Evolutionary conservation across 2,888 invertebrate species (phyloP).

Genomic region (Gastrophysa polygoni): DNA sequence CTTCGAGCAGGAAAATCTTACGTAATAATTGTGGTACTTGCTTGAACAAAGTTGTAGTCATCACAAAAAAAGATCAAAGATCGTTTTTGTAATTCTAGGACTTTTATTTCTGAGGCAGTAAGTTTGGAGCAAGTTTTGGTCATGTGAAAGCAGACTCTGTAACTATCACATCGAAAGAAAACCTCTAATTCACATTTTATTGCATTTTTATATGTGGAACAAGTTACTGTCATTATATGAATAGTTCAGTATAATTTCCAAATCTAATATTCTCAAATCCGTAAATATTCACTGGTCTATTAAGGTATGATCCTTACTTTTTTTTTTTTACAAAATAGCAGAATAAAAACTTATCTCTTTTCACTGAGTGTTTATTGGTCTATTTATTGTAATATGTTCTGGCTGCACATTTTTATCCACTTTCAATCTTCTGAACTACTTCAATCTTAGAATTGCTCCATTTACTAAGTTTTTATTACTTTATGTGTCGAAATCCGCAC

Average conservation of each 20-base stretch:
- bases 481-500: too few relatives aligned
- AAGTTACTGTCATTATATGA: not conserved
- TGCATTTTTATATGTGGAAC: too few relatives aligned
- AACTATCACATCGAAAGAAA: conserved; percentile 7
- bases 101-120: conserved; percentile 8
- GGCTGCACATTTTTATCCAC: too few relatives aligned
- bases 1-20: conserved; percentile 3
- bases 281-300: conserved; percentile 8
- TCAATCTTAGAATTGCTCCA: too few relatives aligned
- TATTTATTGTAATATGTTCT: too few relatives aligned
- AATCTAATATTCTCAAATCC: conserved; percentile 1
- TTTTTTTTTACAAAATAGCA: too few relatives aligned
- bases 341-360: too few relatives aligned
- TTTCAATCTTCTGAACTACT: too few relatives aligned
- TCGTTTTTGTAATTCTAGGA: conserved; percentile 5
- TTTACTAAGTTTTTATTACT: too few relatives aligned
- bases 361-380: too few relatives aligned
- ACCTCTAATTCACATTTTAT: too few relatives aligned
- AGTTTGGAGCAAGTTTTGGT: conserved; percentile 8
- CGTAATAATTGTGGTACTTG: conserved; percentile 7
- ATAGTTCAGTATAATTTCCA: not conserved
- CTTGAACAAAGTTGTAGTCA: conserved; percentile 2
- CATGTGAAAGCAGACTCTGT: conserved; percentile 3
- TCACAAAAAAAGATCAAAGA: conserved; percentile 7
- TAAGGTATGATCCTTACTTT: not conserved